Conservation (phyloP, 2,797 vertebrate genomes). For the Chrosomus eos region DNA sequence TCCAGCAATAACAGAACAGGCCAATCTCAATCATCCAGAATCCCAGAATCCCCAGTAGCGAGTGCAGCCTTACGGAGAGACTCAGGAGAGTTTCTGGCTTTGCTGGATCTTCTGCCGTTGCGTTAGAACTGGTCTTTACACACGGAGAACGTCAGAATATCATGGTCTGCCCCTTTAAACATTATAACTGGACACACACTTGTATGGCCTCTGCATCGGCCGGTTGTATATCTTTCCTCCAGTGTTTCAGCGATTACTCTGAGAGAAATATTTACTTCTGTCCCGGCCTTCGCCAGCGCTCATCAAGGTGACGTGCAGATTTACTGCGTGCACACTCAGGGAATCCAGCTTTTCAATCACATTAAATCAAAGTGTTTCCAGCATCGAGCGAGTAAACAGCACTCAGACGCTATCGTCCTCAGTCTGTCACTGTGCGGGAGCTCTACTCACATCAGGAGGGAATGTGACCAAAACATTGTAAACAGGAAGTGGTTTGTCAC, state of each 20-base stretch:
- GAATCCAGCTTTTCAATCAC: conserved; percentile 56
- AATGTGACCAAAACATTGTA: conserved; percentile 61
- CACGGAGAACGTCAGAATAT: no score
- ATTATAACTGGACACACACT: not conserved
- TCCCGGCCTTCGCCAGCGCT: conserved; percentile 31
- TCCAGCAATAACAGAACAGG: no score
- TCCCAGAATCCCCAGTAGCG: no score
- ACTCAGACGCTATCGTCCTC: conserved; percentile 17
- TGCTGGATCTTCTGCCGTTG: no score
- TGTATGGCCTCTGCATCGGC: conserved; percentile 26
- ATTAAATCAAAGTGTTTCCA: conserved; percentile 52
- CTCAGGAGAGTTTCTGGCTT: no score
- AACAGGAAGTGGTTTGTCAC: conserved; percentile 73
- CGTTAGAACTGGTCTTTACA: no score
- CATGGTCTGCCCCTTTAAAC: no score
- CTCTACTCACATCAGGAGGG: conserved; percentile 59
- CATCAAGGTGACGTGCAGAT: conserved; percentile 55
- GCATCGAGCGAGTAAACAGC: conserved; percentile 33
- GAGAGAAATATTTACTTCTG: conserved; percentile 41
- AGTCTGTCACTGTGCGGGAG: conserved; percentile 39
- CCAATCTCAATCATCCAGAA: no score
- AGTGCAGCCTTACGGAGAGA: no score
- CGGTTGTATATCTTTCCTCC: conserved; percentile 29
- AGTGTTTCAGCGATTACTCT: conserved; percentile 33
- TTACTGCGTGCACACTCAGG: conserved; percentile 56